Evolutionary conservation across 2,888 invertebrate genomes (phyloP).

Genomic region (Acheta domesticus): DNA sequence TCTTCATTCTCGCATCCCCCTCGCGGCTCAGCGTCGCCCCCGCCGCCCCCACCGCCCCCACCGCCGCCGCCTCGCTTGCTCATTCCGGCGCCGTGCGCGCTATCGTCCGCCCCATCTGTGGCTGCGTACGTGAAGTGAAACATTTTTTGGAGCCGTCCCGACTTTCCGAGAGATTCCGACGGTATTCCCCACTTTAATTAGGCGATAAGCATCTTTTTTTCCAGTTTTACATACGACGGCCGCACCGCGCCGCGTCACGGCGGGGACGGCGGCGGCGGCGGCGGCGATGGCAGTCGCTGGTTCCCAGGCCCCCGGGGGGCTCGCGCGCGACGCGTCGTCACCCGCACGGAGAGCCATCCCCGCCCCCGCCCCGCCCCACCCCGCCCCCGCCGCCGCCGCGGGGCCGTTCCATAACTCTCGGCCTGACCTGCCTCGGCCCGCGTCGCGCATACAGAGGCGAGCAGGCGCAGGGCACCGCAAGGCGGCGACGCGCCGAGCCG

Average conservation of each 20-base stretch:
- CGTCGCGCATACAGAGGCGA: neutral
- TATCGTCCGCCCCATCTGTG: neutral
- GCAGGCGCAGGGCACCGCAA: neutral
- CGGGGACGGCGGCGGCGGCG: neutral
- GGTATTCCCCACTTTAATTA: conserved; percentile 18
- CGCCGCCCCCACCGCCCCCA: neutral
- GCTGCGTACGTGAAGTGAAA: conserved; percentile 9
- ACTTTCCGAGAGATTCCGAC: conserved; percentile 4
- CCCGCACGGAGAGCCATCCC: neutral
- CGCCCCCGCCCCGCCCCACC: neutral
- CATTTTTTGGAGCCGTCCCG: conserved; percentile 18
- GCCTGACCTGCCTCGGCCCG: neutral
- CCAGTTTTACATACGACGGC: conserved; percentile 18
- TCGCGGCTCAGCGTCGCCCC: neutral
- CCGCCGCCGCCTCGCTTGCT: neutral
- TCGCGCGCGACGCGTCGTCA: neutral
- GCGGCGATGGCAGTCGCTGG: neutral
- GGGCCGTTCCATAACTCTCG: neutral
- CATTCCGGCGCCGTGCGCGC: conserved; percentile 18
- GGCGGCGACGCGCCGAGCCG: too few species aligned
- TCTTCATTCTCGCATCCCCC: neutral
- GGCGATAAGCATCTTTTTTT: conserved; percentile 18
- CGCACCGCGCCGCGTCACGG: neutral
- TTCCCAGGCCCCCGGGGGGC: neutral
- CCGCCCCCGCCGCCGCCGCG: neutral